Conservation (phyloP, 1,140 invertebrate genomes). For the Hesperophylax magnus region DNA sequence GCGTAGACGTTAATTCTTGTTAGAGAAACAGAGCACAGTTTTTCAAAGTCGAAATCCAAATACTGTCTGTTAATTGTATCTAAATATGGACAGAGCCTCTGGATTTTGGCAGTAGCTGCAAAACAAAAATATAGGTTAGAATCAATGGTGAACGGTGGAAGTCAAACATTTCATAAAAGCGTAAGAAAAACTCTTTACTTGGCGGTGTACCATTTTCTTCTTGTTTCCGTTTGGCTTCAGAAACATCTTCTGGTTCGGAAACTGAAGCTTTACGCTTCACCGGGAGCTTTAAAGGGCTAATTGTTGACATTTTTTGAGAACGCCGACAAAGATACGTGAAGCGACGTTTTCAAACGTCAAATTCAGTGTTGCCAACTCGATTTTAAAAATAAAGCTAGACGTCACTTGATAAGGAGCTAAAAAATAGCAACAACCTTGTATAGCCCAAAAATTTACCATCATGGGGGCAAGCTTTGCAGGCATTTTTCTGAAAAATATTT, state of each 20-base stretch:
- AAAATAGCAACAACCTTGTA: too few species aligned
- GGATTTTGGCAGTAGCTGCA: conserved; percentile 62
- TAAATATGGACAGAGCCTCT: conserved; percentile 88
- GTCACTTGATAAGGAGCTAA: too few species aligned
- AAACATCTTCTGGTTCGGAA: background rate
- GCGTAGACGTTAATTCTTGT: conserved; percentile 99
- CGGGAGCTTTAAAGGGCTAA: background rate
- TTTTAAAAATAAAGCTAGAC: too few species aligned
- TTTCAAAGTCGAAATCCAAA: conserved; percentile 99
- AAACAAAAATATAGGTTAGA: conserved; percentile 44
- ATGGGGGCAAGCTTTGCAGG: too few species aligned
- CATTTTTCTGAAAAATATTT: too few species aligned
- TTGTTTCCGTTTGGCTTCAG: conserved; percentile 24
- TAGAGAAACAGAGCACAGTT: conserved; percentile 97
- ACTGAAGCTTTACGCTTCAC: conserved; percentile 32
- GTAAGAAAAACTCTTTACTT: background rate
- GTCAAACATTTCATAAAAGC: background rate
- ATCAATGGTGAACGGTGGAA: background rate
- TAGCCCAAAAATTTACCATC: too few species aligned
- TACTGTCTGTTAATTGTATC: conserved; percentile 98
- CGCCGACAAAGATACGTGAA: background rate
- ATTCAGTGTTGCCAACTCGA: background rate
- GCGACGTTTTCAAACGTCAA: conserved; percentile 10
- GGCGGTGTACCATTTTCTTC: conserved; percentile 1
- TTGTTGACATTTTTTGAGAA: conserved; percentile 2